Conservation (phyloP, 2,888 invertebrate genomes). For the Sinelater perroti region DNA sequence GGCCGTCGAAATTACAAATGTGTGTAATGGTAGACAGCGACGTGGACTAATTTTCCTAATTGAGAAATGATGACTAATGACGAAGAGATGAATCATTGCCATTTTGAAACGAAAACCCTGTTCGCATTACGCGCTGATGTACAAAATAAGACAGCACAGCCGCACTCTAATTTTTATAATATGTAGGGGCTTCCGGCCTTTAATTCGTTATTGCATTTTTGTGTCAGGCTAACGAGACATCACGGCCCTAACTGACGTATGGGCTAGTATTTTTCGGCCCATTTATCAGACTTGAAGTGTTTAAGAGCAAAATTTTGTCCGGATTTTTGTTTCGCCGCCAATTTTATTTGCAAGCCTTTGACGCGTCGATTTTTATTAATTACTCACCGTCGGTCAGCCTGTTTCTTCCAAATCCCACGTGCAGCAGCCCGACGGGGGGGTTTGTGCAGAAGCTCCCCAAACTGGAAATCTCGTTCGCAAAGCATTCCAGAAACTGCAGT, state of each 20-base stretch:
- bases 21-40: constrained; percentile 42
- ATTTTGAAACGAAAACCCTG: constrained; percentile 59
- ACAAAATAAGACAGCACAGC: constrained; percentile 49
- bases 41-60: constrained; percentile 60
- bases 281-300: not conserved
- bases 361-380: constrained; percentile 14
- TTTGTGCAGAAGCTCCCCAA: constrained; percentile 55
- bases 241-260: constrained; percentile 6
- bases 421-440: constrained; percentile 59
- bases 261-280: not conserved
- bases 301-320: constrained; percentile 7
- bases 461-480: constrained; percentile 61
- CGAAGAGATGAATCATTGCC: constrained; percentile 59
- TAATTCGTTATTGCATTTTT: constrained; percentile 53
- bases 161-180: constrained; percentile 38
- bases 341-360: too few species aligned
- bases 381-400: constrained; percentile 55
- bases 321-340: not conserved
- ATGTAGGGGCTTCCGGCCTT: constrained; percentile 38
- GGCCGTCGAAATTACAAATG: constrained; percentile 39
- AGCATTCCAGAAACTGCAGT: constrained; percentile 62
- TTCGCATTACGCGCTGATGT: constrained; percentile 43
- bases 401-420: constrained; percentile 66
- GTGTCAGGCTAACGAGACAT: constrained; percentile 42
- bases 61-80: constrained; percentile 63